Evolutionary conservation across 2,113 vertebrate species (phyloP), one percentile per base, ranked within the genome.

Genomic region (Silurus asotus): DNA sequence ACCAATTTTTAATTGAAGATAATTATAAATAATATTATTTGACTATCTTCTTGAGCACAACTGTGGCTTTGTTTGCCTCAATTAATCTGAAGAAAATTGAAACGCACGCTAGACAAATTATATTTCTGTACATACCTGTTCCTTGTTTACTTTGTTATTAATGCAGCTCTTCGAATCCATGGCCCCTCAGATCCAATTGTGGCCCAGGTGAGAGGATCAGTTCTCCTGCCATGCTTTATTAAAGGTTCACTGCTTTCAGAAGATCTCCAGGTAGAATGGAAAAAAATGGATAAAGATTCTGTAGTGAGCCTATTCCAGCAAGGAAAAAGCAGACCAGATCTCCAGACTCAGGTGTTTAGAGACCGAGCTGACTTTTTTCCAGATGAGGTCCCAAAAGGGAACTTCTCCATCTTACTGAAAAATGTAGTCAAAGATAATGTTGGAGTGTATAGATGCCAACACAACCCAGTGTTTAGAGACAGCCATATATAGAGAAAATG

Each of bases 401-500:
- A 90, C 53, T 83, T 88, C 83, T 90, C 90, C 56, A 58, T 90
- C 20, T 51, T 84, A 8, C 75, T 90, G 3, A 81, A 75, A 83
- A 78, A 86, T 53, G 58, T 88, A 56, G 56, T 51, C 8, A 62
- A 53, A 62, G 59, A 6, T 8, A 87, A 90, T 80, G 61, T 49
- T 51, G 89, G 88, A 82, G 28, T 48, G 25, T 90, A 87, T 59
- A 85, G 15, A 55, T 90, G 90, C 75, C 15, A 84, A 49, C 17
- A 87, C 82, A 55, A 7, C 67, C 11, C 5, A 51, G 19, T n/a
- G n/a, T n/a, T n/a, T n/a, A n/a, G n/a, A n/a, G n/a, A n/a, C n/a
- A 37, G 37, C 37, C 1, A 37, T 37, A 37, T 37, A 37, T 37
- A 2, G 37, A 37, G 37, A 37, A 37, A 37, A 37, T 37, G 37